These are phyloP conservation scores for Eira barbara DNA, from an alignment of 2,113 vertebrate genomes.

Conservation along the genomic window DNA sequence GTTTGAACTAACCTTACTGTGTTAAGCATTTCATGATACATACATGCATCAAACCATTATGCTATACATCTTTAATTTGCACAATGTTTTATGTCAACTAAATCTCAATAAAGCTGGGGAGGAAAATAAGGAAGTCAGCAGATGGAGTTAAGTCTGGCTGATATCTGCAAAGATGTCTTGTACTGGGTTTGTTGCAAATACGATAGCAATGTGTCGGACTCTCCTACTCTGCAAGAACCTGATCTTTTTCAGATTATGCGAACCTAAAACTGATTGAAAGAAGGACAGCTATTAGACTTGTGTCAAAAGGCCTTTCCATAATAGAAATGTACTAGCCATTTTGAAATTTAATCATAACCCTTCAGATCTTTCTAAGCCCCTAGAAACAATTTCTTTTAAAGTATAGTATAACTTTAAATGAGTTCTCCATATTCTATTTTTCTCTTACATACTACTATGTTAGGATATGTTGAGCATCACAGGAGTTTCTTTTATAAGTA, in stretches of 20 bases:
- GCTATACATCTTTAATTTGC: neutral
- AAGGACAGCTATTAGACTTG: conserved; percentile 41
- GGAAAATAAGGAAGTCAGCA: neutral
- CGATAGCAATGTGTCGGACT: neutral
- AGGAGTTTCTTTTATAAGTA: conserved; percentile 10
- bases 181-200: neutral
- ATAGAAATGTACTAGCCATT: conserved; percentile 48
- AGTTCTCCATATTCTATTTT: conserved; percentile 38
- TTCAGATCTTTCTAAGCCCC: conserved; percentile 37
- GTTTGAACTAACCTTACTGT: neutral
- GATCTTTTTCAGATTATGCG: conserved; percentile 60
- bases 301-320: conserved; percentile 57
- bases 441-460: neutral
- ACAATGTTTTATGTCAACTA: neutral
- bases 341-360: conserved; percentile 61
- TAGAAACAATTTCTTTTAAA: conserved; percentile 62
- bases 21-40: neutral
- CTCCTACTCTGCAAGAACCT: conserved; percentile 9
- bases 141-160: neutral
- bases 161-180: neutral
- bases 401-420: conserved; percentile 39
- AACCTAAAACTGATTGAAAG: conserved; percentile 66
- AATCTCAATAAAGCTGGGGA: neutral
- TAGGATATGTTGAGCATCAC: neutral
- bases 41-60: neutral